A percentile compares a stretch with the other conserved stretches of the same genome.
These are phyloP conservation scores for Dunckerocampus dactyliophorus DNA, from an alignment of 2,113 vertebrate genomes.

Conservation along the genomic window DNA sequence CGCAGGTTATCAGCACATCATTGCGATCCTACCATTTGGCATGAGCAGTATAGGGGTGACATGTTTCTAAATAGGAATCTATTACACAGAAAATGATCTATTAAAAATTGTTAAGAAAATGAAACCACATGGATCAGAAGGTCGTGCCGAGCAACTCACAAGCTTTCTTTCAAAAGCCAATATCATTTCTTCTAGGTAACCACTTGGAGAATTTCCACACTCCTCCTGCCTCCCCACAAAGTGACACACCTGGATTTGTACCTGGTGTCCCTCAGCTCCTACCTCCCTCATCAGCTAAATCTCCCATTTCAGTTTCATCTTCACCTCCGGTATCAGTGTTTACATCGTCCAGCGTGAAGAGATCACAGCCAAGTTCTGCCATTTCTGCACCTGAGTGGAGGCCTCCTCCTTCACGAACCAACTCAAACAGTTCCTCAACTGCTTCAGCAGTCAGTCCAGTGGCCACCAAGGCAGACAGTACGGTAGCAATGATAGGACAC, in stretches of 20 bases:
- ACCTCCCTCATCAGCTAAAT: conserved; percentile 7
- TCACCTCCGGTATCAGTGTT: conserved; percentile 24
- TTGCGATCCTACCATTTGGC: too few relatives aligned
- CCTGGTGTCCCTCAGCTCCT: conserved; percentile 8
- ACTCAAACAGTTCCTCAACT: conserved; percentile 13
- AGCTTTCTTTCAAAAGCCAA: not conserved
- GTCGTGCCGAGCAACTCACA: not conserved
- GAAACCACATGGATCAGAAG: not conserved
- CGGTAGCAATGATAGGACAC: conserved; percentile 16
- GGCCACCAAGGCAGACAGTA: conserved; percentile 27
- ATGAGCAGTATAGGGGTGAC: too few relatives aligned
- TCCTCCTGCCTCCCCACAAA: conserved; percentile 58
- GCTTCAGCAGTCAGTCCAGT: conserved; percentile 7
- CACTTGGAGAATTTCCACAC: conserved; percentile 63
- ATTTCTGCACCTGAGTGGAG: conserved; percentile 30
- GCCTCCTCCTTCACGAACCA: conserved; percentile 24
- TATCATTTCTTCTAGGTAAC: conserved; percentile 33
- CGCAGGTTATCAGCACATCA: too few relatives aligned
- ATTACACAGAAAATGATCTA: too few relatives aligned
- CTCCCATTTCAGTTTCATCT: conserved; percentile 14
- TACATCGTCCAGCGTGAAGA: conserved; percentile 14
- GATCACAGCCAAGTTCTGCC: conserved; percentile 13
- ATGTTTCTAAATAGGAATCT: too few relatives aligned
- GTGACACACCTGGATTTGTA: conserved; percentile 12
- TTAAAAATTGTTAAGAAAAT: too few relatives aligned